Conservation (phyloP, 1,140 invertebrate species). For the Artemia franciscana region DNA sequence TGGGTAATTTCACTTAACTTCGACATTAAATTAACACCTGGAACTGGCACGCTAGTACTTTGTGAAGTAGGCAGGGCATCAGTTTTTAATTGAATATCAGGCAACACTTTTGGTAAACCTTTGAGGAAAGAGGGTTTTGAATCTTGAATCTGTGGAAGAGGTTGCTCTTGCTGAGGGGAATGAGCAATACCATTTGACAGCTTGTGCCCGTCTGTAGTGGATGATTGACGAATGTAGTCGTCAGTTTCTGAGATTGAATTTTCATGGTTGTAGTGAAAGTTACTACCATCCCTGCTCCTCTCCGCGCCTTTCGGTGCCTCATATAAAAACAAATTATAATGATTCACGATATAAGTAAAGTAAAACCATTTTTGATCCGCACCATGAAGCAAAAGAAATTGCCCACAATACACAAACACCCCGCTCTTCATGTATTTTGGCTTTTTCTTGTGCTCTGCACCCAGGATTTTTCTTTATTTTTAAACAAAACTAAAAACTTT, state of each 20-base stretch:
- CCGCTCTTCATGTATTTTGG: no score
- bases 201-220: background rate
- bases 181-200: constrained; percentile 8
- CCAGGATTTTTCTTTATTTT: no score
- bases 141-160: constrained; percentile 1
- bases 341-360: no score
- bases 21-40: constrained; percentile 44
- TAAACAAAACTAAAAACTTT: no score
- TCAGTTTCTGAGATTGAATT: background rate
- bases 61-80: background rate
- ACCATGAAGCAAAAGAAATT: no score
- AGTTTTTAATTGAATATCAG: constrained; percentile 3
- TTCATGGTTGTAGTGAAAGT: background rate
- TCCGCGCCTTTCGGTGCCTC: background rate
- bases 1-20: constrained; percentile 46
- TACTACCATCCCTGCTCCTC: background rate
- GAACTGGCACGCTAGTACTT: constrained; percentile 15
- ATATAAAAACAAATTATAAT: background rate
- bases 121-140: background rate
- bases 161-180: constrained; percentile 15
- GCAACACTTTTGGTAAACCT: constrained; percentile 1
- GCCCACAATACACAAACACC: no score
- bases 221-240: background rate
- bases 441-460: no score
- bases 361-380: no score